Evolutionary conservation across 2,797 vertebrate species (phyloP), one percentile per base, ranked within the genome.

Genomic region (Pteronotus mesoamericanus): DNA sequence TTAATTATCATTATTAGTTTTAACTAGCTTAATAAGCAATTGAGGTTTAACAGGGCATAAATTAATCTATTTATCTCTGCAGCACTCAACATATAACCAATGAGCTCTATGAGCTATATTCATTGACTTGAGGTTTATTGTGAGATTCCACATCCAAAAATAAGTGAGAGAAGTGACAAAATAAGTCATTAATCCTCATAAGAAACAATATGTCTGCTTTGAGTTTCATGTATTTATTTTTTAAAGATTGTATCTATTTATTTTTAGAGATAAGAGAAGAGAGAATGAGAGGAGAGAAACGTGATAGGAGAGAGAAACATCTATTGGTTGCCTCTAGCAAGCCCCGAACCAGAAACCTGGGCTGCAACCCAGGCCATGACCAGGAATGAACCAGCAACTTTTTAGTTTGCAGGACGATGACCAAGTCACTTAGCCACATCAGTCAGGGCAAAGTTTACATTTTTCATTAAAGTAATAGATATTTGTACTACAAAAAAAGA

Each of bases 21-120:
- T 96, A 94, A 95, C 66, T 93, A 46, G 57, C 84, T 37, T 93
- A 87, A 94, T 92, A 87, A 89, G 42, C 34, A 82, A 19, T 86
- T 87, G 71, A 87, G 39, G 32, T 84, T 92, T 94, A 64, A 59
- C 4, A 80, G 22, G 26, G 12, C 68, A 86, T 92, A 92, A 92
- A 75, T 95, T 75, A 96, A 90, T 83, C 48, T 34, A 77, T 26
- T 6, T 11, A 80, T 91, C 89, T 92, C 53, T 95, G 51, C 32
- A 95, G 37, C 69, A 55, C 12, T 48, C 80, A 75, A 66, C 14
- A 55, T 34, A 9, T 71, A 95, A 83, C 10, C 68, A 80, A 7
- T 46, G n/a, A 74, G 32, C 3, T 66, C 61, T 90, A 6, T 80
- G 24, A 75, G 37, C 24, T 61, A 46, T 55, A 44, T 29, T 89